These are phyloP conservation scores for Cetonia aurata DNA, from an alignment of 2,888 invertebrate species.

Conservation along the genomic window DNA sequence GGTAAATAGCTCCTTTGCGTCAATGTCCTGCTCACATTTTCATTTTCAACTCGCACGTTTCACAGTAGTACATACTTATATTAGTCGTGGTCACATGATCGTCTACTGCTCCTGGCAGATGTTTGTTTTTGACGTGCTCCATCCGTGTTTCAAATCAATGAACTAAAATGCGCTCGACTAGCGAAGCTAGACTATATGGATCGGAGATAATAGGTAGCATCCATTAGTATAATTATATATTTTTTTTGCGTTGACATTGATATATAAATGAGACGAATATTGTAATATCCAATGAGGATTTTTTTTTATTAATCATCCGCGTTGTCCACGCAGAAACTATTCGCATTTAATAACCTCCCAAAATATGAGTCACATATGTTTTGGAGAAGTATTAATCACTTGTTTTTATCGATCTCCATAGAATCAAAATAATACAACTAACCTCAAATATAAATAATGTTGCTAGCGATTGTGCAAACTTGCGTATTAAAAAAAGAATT, in stretches of 20 bases:
- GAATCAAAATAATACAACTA: not conserved
- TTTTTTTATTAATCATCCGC: not conserved
- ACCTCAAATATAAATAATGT: not conserved
- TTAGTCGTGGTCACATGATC: not conserved
- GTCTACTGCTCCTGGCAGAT: not conserved
- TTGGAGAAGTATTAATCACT: slow-evolving; percentile 5
- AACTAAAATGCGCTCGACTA: not conserved
- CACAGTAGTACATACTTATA: not conserved
- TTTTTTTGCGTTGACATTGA: not conserved
- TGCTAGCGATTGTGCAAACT: slow-evolving; percentile 20
- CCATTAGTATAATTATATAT: not conserved
- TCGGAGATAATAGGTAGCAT: not conserved
- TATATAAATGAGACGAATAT: not conserved
- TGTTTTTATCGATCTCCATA: not conserved
- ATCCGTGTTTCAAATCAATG: slow-evolving; percentile 13
- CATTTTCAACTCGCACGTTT: slow-evolving; percentile 28
- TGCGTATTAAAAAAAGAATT: slow-evolving; percentile 4
- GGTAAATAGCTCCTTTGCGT: slow-evolving; percentile 30
- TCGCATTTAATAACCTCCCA: slow-evolving; percentile 17
- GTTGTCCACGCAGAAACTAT: slow-evolving; percentile 6
- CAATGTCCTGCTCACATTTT: slow-evolving; percentile 23
- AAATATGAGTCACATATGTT: slow-evolving; percentile 14
- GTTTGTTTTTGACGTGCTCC: slow-evolving; percentile 1
- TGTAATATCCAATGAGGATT: not conserved
- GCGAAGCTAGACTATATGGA: not conserved